Evolutionary conservation across 2,888 invertebrate genomes (phyloP), one percentile per base, ranked within the genome.

Genomic region (Drosophila phalerata): DNA sequence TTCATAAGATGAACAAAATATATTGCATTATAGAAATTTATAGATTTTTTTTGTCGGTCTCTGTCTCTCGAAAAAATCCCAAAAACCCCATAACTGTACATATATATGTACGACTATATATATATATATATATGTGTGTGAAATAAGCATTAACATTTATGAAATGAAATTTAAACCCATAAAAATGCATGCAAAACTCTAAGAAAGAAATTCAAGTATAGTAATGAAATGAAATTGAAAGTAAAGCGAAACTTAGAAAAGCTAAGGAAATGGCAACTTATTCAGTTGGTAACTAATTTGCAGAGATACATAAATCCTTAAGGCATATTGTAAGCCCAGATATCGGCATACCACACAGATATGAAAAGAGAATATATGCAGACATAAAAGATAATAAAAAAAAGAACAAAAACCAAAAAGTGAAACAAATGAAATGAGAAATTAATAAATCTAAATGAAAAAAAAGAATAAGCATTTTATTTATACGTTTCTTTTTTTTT

Each of bases 381-480:
- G 56, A 69, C 19, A 55, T 55, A 62, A 74, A 57, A 60, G 38
- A 65, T 47, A 58, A 38, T 55, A 42, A 43, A 22, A 15, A 40
- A 25, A 57, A 28, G 4, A 28, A 56, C 15, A 17, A 58, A 57
- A 43, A 67, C 45, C 37, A 56, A 61, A 64, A 60, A 63, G 75
- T 64, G 58, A 64, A 49, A 69, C 48, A 75, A 66, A 77, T 84
- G 58, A 69, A 78, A 70, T 67, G 71, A 74, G 48, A 77, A 75
- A 67, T 72, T 70, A 86, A 82, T 84, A 78, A 83, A 82, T 78
- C 75, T 77, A 80, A 86, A 78, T 72, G 84, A 82, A 74, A 74
- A 25, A 52, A 25, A 0, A 15, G 22, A 1, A 13, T 10, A 19
- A 4, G n/a, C 15, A n/a, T 49, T 0, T 19, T 34, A 32, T 19